Evolutionary conservation across 2,113 vertebrate genomes (phyloP), one percentile per base, ranked within the genome.

Genomic region (Climacteris rufus): DNA sequence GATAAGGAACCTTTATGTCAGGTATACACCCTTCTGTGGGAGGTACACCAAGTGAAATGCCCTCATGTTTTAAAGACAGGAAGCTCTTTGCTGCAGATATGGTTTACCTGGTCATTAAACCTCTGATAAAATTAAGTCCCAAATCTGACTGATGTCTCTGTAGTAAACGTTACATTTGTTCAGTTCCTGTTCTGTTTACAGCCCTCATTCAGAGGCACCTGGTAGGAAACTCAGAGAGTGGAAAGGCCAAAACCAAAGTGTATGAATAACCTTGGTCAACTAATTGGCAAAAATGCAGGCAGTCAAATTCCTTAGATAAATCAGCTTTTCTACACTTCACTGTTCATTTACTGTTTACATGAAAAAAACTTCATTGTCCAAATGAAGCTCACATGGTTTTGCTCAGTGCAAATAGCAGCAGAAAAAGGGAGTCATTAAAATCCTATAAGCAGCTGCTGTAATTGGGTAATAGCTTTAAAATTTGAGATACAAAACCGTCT

Each of bases 321-420:
- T 64, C 50, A 70, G 42, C 83, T 57, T 91, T 65, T 28, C 45
- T 80, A 21, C 54, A 42, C 63, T 93, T 96, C 85, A 96, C 10
- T 0, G 0, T 87, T 96, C 37, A n/a, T 92, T 87, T 94, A 49
- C 35, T n/a, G 70, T 72, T 93, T 78, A 75, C 3, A 10, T 70
- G 90, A 66, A 88, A 18, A 71, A 85, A 56, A 47, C 54, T 88
- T 94, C 91, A 69, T 81, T 94, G 87, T 74, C 96, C 40, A 75
- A 81, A 87, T 88, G n/a, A 83, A 65, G 91, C 70, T 96, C 35
- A 80, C 83, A 65, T 44, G 53, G 13, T 7, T 17, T 31, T 94
- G 52, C 39, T 93, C 53, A 69, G 44, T 90, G 60, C 56, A 82
- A 96, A 77, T 7, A 85, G 76, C 57, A 92, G 39, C 53, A 88